Evolutionary conservation across 2,888 invertebrate genomes (phyloP), one percentile per base, ranked within the genome.

Genomic region (Paralinhomoeus sp.): DNA sequence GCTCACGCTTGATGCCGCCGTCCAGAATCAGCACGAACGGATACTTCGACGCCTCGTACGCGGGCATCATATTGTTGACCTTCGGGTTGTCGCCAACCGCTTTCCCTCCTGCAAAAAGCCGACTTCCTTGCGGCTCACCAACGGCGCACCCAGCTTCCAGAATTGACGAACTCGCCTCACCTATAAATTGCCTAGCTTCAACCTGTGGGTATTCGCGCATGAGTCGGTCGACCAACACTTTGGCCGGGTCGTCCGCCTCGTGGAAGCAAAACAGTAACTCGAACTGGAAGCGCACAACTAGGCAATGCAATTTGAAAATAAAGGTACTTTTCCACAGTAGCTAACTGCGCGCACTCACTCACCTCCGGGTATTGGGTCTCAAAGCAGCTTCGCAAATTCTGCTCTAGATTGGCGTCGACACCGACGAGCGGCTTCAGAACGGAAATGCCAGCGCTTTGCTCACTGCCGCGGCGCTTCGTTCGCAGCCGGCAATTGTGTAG

Each of bases 1-100:
- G 22, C 44, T 41, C 18, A 76, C 76, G 89, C 60, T 79, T 75
- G 49, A 91, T 84, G 27, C 87, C 85, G 60, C 84, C 81, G 67
- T 93, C 93, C 43, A 89, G 89, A 59, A 93, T 81, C 61, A 91
- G 73, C 49, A 93, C 72, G 45, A 85, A 71, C 51, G 87, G 83
- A 66, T 87, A 77, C 63, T 77, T 80, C 42, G 83, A 80, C 49
- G 78, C 77, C 61, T 78, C 72, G 66, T 89, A 97, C 1, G 82
- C 93, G 49, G 81, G 82, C 64, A 87, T 77, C 82, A 97, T 91
- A 64, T 97, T 97, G 71, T 97, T 97, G 60, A 97, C 89, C 70
- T 97, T 99, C 18, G 97, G 93, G 70, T 97, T 97, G 1, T 93
- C 83, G 17, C 93, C 93, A 44, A 93, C 84, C 54, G 75, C 71